Evolutionary conservation across 2,797 vertebrate species (phyloP).

Genomic region (Pterois miles): DNA sequence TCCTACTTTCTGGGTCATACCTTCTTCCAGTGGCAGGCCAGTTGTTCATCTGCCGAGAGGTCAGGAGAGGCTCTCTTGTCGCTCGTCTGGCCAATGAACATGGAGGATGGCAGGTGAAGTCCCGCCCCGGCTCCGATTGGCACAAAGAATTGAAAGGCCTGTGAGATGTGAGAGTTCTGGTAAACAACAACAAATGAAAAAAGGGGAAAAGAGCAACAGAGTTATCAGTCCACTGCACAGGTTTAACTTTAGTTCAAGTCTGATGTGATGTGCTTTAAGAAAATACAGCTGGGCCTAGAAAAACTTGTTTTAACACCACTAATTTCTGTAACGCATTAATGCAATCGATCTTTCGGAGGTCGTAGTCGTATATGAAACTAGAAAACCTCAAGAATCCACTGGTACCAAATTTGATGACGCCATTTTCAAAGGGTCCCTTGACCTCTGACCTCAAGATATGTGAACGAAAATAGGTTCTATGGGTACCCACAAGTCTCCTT

Average conservation of each 20-base stretch:
- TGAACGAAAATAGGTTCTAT: no score
- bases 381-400: no score
- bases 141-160: constrained; percentile 93
- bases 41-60: constrained; percentile 91
- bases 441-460: no score
- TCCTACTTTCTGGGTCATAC: constrained; percentile 72
- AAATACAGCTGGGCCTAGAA: no score
- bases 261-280: neutral
- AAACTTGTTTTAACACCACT: no score
- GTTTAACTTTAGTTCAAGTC: neutral
- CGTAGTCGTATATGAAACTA: no score
- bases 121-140: constrained; percentile 88
- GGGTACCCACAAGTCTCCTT: no score
- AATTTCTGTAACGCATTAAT: no score
- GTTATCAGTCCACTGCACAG: neutral
- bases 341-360: no score
- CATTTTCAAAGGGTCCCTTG: no score
- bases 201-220: neutral
- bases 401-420: no score
- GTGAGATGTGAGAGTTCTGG: constrained; percentile 89
- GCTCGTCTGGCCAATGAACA: constrained; percentile 87
- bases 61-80: constrained; percentile 91
- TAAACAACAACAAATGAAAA: constrained; percentile 1
- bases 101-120: constrained; percentile 89
- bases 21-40: constrained; percentile 94